A percentile compares a stretch with the other conserved stretches of the same genome.
These are phyloP conservation scores for Zygothrica quintamaculata DNA, from an alignment of 2,888 invertebrate species.

Conservation along the genomic window DNA sequence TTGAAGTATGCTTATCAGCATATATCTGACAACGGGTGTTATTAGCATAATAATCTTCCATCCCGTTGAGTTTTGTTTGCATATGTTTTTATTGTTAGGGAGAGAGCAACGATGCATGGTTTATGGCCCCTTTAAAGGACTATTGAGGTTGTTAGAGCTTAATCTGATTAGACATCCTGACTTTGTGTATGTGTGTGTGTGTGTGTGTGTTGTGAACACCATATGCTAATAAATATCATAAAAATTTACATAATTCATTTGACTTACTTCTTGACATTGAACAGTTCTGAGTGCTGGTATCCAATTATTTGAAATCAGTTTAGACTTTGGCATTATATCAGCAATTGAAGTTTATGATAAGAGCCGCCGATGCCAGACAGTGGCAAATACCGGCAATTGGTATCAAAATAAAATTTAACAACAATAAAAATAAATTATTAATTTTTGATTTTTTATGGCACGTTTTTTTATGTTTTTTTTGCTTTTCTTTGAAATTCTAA, in stretches of 20 bases:
- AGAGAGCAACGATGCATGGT: too few relatives aligned
- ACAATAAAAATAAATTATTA: conserved; percentile 1
- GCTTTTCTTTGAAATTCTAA: conserved; percentile 33
- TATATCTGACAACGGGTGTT: background rate
- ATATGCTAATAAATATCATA: conserved; percentile 7
- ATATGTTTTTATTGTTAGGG: background rate
- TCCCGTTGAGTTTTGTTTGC: background rate
- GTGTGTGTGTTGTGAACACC: background rate
- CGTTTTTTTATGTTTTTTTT: conserved; percentile 10
- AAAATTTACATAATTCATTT: background rate
- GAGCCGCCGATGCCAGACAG: background rate
- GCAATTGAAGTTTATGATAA: conserved; percentile 8
- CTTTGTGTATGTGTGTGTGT: too few relatives aligned
- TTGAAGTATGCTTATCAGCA: conserved; percentile 10
- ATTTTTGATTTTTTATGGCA: conserved; percentile 1
- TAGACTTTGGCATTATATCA: conserved; percentile 72
- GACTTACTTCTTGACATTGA: conserved; percentile 84
- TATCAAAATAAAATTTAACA: conserved; percentile 2
- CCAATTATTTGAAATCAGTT: conserved; percentile 73
- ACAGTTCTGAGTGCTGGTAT: conserved; percentile 69
- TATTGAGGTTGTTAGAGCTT: background rate
- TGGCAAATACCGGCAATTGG: background rate
- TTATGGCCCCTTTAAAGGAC: background rate
- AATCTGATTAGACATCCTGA: background rate
- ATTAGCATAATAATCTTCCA: background rate